A percentile compares a stretch with the other conserved stretches of the same genome.
phyloP scores from a whole-genome alignment of 2,113 vertebrate species.

The Macrotus californicus region DNA sequence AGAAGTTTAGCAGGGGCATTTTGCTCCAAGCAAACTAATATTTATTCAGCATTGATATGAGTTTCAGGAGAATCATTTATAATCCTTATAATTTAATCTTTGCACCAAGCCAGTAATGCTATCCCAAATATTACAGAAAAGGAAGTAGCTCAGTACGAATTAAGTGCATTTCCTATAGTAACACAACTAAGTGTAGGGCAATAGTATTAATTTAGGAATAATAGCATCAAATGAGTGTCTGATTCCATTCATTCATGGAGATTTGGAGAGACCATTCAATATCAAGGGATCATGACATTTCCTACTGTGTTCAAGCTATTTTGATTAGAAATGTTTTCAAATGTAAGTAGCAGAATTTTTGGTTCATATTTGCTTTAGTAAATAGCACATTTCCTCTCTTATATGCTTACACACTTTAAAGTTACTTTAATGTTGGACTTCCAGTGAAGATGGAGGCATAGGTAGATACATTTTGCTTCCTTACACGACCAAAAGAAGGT shows the following conservation, averaged over 20 bases:
- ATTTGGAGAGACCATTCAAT: background rate
- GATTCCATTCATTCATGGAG: background rate
- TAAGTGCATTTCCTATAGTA: slow-evolving; percentile 16
- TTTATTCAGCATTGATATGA: background rate
- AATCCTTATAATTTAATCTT: slow-evolving; percentile 30
- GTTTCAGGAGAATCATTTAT: background rate
- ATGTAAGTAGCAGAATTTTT: background rate
- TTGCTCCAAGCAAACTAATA: background rate
- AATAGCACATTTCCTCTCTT: background rate
- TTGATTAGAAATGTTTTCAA: background rate
- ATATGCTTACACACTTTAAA: background rate
- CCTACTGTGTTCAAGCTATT: background rate
- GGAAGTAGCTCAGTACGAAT: background rate
- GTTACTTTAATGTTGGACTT: background rate
- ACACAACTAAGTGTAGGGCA: background rate
- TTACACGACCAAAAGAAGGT: too few species aligned
- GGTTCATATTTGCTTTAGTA: background rate
- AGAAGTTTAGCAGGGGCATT: background rate
- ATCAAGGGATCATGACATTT: background rate
- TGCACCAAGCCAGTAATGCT: background rate
- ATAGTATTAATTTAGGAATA: background rate
- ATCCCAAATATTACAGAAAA: background rate
- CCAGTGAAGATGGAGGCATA: too few species aligned
- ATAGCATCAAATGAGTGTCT: background rate
- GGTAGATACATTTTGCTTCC: too few species aligned